Conservation (phyloP, 2,888 invertebrate species). For the Orchesella flavescens region DNA sequence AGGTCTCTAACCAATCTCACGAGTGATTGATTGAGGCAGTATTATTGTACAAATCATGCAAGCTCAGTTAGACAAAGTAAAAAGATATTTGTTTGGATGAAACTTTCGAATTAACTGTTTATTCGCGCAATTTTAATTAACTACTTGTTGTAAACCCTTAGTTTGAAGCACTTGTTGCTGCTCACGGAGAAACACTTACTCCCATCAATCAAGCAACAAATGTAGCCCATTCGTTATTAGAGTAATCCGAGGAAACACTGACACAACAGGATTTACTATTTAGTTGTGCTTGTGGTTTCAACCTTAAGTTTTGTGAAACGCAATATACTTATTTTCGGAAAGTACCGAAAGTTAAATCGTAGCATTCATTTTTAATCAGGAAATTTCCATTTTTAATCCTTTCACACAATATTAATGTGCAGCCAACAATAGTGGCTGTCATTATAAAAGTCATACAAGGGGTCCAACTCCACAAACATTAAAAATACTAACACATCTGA, state of each 20-base stretch:
- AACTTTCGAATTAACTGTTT: background rate
- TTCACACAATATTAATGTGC: no score
- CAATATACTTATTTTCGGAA: no score
- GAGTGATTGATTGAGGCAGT: slow-evolving; percentile 16
- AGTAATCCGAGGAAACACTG: slow-evolving; percentile 22
- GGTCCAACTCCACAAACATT: no score
- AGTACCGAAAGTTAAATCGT: no score
- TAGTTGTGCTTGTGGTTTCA: slow-evolving; percentile 51
- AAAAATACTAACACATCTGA: no score
- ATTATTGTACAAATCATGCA: slow-evolving; percentile 5
- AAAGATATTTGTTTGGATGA: background rate
- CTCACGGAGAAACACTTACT: slow-evolving; percentile 15
- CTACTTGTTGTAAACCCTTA: background rate
- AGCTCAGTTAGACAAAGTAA: slow-evolving; percentile 39
- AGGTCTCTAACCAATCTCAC: slow-evolving; percentile 21
- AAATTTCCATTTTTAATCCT: no score
- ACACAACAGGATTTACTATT: slow-evolving; percentile 29
- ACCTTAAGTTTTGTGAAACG: background rate
- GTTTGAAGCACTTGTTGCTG: slow-evolving; percentile 35
- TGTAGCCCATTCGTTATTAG: background rate
- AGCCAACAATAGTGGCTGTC: no score
- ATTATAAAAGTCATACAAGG: no score
- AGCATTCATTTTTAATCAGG: no score
- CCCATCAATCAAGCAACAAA: slow-evolving; percentile 16
- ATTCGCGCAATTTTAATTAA: no score